phyloP scores from a whole-genome alignment of 2,113 vertebrate species.

The Rhinopithecus roxellana region DNA sequence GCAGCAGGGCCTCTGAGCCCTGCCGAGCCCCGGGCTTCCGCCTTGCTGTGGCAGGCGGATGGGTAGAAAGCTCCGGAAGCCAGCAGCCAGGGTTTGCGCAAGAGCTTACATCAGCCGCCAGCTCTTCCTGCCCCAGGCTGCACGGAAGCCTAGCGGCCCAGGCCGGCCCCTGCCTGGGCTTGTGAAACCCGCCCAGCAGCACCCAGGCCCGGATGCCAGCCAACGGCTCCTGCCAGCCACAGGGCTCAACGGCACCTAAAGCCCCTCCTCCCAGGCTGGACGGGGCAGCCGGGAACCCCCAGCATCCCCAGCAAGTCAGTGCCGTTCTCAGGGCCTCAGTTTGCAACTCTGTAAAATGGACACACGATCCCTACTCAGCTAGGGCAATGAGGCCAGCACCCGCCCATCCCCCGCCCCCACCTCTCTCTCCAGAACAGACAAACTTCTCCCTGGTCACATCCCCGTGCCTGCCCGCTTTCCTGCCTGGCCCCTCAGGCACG shows the following conservation, averaged over 20 bases:
- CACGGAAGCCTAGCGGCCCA: conserved; percentile 32
- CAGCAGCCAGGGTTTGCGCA: background rate
- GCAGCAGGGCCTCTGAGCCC: background rate
- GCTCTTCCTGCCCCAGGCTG: conserved; percentile 58
- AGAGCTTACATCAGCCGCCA: conserved; percentile 78
- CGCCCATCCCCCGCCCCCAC: no score
- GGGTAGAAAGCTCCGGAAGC: conserved; percentile 68
- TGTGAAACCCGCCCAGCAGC: conserved; percentile 75
- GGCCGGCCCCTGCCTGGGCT: conserved; percentile 61
- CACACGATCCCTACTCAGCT: no score
- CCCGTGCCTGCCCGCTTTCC: background rate
- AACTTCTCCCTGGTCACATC: no score
- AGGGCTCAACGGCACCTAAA: background rate
- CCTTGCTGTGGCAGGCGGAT: background rate
- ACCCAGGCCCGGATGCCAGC: background rate
- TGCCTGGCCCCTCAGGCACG: accelerated
- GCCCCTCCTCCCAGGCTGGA: background rate
- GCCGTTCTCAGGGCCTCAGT: background rate
- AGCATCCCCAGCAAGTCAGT: accelerated
- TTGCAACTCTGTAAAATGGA: background rate
- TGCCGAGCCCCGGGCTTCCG: conserved; percentile 44
- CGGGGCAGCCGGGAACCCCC: accelerated
- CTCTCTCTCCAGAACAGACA: background rate
- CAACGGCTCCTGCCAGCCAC: conserved; percentile 51
- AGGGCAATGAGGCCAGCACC: no score